phyloP scores from a whole-genome alignment of 2,113 vertebrate genomes.

The Gallinago media region DNA sequence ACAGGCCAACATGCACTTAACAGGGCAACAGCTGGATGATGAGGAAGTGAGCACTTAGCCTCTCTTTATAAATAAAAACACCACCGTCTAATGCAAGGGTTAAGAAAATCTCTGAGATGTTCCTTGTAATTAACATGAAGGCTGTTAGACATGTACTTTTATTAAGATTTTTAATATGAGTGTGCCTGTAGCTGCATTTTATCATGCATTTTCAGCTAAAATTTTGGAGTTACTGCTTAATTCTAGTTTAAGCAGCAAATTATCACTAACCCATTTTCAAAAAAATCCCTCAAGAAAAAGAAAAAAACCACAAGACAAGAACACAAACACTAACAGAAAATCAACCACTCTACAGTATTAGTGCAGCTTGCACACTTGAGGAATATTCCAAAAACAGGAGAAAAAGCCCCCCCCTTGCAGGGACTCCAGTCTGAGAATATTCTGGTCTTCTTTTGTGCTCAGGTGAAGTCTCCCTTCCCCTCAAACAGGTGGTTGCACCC shows the following conservation, averaged over 20 bases:
- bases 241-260: not conserved
- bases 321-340: not conserved
- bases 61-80: not conserved
- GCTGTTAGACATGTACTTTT: not conserved
- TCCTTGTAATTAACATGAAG: not conserved
- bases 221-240: not conserved
- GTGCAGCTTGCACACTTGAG: not conserved
- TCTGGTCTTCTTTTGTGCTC: not conserved
- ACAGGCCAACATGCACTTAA: not conserved
- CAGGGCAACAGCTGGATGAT: not conserved
- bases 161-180: not conserved
- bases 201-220: not conserved
- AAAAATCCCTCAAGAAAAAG: not conserved
- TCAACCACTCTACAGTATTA: not conserved
- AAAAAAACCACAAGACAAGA: not conserved
- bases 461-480: not conserved
- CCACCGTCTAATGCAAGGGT: not conserved
- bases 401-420: fast-evolving
- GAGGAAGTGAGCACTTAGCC: not conserved
- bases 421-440: not conserved
- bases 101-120: not conserved
- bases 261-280: not conserved
- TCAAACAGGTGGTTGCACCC: not conserved
- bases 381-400: not conserved
- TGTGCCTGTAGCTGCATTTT: not conserved